Evolutionary conservation across 1,140 invertebrate genomes (phyloP).

Genomic region (Pseudomyrmex cubaensis): DNA sequence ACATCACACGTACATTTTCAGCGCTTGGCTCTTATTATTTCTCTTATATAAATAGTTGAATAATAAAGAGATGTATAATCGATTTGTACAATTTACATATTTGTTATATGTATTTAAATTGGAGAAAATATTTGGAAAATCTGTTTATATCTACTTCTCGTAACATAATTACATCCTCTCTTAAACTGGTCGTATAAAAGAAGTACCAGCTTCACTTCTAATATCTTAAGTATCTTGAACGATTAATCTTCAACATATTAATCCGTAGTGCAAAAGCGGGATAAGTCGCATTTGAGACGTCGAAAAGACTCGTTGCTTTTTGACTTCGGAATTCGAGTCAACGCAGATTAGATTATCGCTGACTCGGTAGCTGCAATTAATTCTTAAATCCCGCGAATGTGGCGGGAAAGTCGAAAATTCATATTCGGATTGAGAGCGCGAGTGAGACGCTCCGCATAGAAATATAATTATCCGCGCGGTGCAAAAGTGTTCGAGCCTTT

Average conservation of each 20-base stretch:
- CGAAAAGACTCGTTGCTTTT: conserved; percentile 12
- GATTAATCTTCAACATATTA: conserved; percentile 19
- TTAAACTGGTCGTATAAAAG: too few species aligned
- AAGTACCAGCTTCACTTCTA: background rate
- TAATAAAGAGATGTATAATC: too few species aligned
- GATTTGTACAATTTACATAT: too few species aligned
- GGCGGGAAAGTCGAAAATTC: conserved; percentile 41
- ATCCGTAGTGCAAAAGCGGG: background rate
- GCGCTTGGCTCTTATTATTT: too few species aligned
- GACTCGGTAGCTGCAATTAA: conserved; percentile 44
- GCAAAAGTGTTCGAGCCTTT: conserved; percentile 43
- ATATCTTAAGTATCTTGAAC: background rate
- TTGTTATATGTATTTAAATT: too few species aligned
- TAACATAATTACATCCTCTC: too few species aligned
- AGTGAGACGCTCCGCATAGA: conserved; percentile 12
- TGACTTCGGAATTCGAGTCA: background rate
- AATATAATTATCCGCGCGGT: conserved; percentile 37
- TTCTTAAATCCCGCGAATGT: conserved; percentile 43
- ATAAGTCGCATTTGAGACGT: conserved; percentile 10
- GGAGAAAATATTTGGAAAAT: too few species aligned
- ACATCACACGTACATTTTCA: too few species aligned
- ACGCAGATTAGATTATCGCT: conserved; percentile 1
- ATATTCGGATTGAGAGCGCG: background rate
- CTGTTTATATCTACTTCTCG: too few species aligned
- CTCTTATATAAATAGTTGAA: too few species aligned